These are phyloP conservation scores for Cephus nigrinus DNA, from an alignment of 2,888 invertebrate genomes.

Conservation along the genomic window DNA sequence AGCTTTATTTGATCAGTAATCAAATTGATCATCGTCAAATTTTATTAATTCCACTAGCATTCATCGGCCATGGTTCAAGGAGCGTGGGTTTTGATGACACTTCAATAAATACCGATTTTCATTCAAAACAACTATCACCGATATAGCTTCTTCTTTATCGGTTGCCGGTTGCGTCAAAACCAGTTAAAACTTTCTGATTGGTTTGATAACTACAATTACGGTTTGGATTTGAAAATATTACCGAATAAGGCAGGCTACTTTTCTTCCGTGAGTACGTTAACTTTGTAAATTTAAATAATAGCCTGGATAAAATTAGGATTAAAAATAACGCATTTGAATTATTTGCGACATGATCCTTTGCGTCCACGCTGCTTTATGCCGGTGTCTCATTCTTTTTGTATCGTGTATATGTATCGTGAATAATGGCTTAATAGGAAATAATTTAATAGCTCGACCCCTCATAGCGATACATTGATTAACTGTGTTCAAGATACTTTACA, in stretches of 20 bases:
- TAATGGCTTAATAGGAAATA: not conserved
- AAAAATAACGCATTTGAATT: not conserved
- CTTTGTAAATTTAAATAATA: not conserved
- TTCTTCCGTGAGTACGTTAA: not conserved
- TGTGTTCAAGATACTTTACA: not conserved
- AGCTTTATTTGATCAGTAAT: not conserved
- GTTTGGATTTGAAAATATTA: not conserved
- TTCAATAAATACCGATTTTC: not conserved
- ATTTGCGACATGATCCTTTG: not conserved
- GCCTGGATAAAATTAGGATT: not conserved
- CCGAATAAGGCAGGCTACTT: not conserved
- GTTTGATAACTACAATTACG: not conserved
- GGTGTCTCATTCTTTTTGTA: no score
- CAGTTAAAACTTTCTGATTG: not conserved
- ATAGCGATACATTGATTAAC: not conserved
- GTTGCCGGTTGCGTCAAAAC: not conserved
- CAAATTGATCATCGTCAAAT: not conserved
- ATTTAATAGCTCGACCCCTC: conserved; percentile 1
- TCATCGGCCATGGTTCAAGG: not conserved
- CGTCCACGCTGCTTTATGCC: not conserved
- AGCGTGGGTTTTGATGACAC: not conserved
- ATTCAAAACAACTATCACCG: not conserved
- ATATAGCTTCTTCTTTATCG: not conserved
- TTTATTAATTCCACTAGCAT: not conserved
- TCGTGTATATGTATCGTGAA: not conserved